phyloP scores from a whole-genome alignment of 2,797 vertebrate genomes.

The Hapalemur alaotrensis region DNA sequence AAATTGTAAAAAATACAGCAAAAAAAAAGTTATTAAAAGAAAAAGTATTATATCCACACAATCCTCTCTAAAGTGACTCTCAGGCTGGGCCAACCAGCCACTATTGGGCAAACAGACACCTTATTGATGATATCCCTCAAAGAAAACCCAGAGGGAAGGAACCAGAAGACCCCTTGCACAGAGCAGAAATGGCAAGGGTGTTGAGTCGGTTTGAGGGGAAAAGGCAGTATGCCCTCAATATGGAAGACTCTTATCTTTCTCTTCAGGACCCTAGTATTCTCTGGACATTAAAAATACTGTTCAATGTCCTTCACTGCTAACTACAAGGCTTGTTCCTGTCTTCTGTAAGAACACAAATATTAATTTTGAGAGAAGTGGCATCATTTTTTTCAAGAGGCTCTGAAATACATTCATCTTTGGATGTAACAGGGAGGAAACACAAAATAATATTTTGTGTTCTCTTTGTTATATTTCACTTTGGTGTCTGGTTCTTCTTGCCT shows the following conservation, averaged over 20 bases:
- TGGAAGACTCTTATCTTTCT: constrained; percentile 58
- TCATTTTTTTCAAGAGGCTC: neutral
- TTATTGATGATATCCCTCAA: constrained; percentile 43
- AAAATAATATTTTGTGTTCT: neutral
- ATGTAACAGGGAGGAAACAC: neutral
- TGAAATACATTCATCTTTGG: neutral
- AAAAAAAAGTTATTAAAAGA: neutral
- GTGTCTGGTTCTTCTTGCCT: neutral
- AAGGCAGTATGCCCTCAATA: constrained; percentile 70
- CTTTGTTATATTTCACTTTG: neutral
- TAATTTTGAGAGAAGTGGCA: neutral
- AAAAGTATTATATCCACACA: neutral
- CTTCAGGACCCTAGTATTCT: constrained; percentile 64
- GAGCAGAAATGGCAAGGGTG: constrained; percentile 61
- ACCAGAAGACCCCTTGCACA: constrained; percentile 67
- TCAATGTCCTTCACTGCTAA: constrained; percentile 59
- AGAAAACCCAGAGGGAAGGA: constrained; percentile 41
- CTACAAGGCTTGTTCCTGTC: constrained; percentile 51
- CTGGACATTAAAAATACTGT: constrained; percentile 56
- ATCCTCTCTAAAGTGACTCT: constrained; percentile 23
- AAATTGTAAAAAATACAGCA: neutral
- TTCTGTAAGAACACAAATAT: constrained; percentile 49
- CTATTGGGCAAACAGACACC: neutral
- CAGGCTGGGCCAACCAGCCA: neutral
- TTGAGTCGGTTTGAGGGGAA: constrained; percentile 69